Base-by-base conservation (phyloP, 2,888 invertebrate genomes). In the Dorcus parallelipipedus region DNA sequence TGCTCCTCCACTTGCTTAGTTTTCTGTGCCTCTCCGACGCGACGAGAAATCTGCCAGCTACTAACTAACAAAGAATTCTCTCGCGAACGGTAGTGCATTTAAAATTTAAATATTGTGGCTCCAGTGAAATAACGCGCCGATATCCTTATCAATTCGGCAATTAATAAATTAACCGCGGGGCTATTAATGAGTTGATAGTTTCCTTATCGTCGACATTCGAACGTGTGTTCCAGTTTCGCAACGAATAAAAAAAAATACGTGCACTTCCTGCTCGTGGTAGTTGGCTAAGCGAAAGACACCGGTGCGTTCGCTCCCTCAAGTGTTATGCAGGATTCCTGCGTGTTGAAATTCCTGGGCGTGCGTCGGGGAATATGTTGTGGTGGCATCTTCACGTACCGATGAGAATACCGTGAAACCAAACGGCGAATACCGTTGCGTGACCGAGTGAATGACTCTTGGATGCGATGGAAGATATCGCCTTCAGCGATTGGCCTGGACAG, bases 401-500 rank as follows among this genome's bases (percentile, higher is more conserved):
- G 45, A 58, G 56, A 42, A 39, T 58, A 55, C 52, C 51, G 56
- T 57, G 56, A 54, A 41, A 42, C 23, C 23, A 45, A 45, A 45
- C 23, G n/a, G 45, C 45, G 52, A 43, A 49, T 69, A 70, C 69
- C 69, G 69, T 70, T 69, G 67, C 59, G 63, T 68, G 69, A 69
- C 68, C 69, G 71, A 69, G 73, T 75, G 73, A 72, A 74, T 74
- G 73, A 73, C 73, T 74, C 65, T 65, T 62, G 38, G 48, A 49
- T 42, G 49, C 58, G 50, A 75, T 84, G 82, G 86, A 86, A 77
- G 86, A 87, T 76, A 82, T 86, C 73, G 84, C 84, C 71, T 85
- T 81, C 70, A 76, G 84, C 77, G 78, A 78, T 66, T 87, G 87
- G 87, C 85, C 86, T 55, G 85, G 84, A 72, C 85, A 84, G 67